Evolutionary conservation across 1,140 invertebrate species (phyloP).

Genomic region (Mercenaria mercenaria): DNA sequence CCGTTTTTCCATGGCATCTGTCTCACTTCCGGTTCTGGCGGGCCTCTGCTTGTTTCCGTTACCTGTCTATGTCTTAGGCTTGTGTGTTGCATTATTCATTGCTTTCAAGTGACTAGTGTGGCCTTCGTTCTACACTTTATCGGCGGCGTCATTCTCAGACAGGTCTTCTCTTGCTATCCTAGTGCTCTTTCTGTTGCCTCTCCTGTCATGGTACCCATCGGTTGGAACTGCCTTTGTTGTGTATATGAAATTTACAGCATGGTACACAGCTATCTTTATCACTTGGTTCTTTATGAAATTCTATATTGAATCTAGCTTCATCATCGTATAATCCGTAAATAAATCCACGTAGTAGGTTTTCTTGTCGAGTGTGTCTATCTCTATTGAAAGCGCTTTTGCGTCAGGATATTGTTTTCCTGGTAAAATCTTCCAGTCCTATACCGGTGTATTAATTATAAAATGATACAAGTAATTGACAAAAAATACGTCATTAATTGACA

Average conservation of each 20-base stretch:
- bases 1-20: no score
- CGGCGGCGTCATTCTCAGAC: background rate
- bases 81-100: background rate
- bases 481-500: no score
- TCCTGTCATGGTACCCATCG: no score
- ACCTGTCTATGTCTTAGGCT: background rate
- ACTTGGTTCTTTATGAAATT: conserved; percentile 20
- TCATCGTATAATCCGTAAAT: conserved; percentile 15
- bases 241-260: background rate
- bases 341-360: conserved; percentile 12
- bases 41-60: no score
- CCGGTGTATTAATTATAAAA: no score
- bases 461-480: no score
- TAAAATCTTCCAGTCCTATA: no score
- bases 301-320: background rate
- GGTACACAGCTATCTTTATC: conserved; percentile 17
- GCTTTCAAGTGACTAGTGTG: background rate
- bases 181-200: background rate
- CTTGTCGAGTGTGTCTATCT: no score
- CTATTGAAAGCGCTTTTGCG: no score
- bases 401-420: no score
- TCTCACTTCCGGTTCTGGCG: no score
- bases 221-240: no score
- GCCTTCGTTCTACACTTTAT: background rate
- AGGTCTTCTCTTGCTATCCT: background rate